Conservation (phyloP, 2,888 invertebrate species). For the Polymixis lichenea region DNA sequence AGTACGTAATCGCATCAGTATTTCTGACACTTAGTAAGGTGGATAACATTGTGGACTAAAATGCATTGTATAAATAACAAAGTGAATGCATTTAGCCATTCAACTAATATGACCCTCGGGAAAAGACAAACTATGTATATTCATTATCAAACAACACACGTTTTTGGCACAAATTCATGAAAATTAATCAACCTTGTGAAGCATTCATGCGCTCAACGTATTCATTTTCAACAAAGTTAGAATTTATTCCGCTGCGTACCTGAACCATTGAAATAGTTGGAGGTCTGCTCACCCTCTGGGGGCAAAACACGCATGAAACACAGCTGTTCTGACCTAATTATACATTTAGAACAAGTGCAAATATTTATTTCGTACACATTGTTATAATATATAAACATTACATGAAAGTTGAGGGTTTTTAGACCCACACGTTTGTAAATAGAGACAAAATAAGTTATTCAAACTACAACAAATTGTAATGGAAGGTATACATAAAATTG, state of each 20-base stretch:
- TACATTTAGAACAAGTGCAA: conserved; percentile 20
- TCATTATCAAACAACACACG: conserved; percentile 6
- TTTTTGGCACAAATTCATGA: conserved; percentile 19
- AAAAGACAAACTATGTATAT: conserved; percentile 14
- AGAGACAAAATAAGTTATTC: conserved; percentile 22
- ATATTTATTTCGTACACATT: conserved; percentile 46
- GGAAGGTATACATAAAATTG: conserved; percentile 1
- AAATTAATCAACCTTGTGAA: conserved; percentile 29
- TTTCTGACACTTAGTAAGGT: background rate
- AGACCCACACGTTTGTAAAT: conserved; percentile 6
- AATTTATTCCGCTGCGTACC: conserved; percentile 30
- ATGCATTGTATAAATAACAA: background rate
- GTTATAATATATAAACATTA: conserved; percentile 15
- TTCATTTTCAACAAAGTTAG: conserved; percentile 48
- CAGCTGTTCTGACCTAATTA: conserved; percentile 52
- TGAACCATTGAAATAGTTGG: conserved; percentile 41
- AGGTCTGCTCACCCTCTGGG: conserved; percentile 23
- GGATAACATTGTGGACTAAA: background rate
- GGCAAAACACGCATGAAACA: conserved; percentile 31
- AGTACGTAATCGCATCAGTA: no score
- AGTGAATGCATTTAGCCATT: conserved; percentile 5
- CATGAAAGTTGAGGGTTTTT: conserved; percentile 14
- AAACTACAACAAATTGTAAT: conserved; percentile 22
- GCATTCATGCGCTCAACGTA: conserved; percentile 15
- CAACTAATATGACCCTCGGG: background rate